phyloP scores from a whole-genome alignment of 1,140 invertebrate species.

The Conus ventricosus region DNA sequence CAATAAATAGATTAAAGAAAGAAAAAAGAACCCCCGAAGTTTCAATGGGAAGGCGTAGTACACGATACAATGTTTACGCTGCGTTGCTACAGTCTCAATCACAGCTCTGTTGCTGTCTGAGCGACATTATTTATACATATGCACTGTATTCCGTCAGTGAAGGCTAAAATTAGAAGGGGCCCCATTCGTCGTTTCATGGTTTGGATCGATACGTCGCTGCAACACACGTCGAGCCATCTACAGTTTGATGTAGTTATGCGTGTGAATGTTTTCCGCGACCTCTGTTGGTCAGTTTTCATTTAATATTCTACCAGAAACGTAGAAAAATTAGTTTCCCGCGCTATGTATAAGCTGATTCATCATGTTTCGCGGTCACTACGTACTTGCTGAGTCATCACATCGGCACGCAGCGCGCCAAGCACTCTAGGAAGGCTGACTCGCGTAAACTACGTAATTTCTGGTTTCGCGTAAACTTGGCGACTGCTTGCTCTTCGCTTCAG shows the following conservation, averaged over 20 bases:
- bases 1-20: too few species aligned
- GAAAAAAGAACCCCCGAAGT: too few species aligned
- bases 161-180: constrained; percentile 37
- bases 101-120: constrained; percentile 14
- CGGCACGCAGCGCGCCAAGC: constrained; percentile 52
- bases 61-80: constrained; percentile 7
- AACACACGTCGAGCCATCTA: too few species aligned
- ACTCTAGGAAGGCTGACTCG: constrained; percentile 47
- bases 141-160: constrained; percentile 28
- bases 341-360: constrained; percentile 51
- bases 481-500: constrained; percentile 33
- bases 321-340: constrained; percentile 31
- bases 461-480: constrained; percentile 49
- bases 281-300: constrained; percentile 2
- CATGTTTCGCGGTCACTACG: constrained; percentile 53
- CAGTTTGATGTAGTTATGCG: not conserved
- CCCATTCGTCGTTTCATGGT: not conserved
- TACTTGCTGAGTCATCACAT: constrained; percentile 67
- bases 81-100: constrained; percentile 28
- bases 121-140: constrained; percentile 31
- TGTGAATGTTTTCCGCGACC: not conserved
- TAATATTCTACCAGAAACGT: not conserved
- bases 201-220: not conserved
- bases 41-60: not conserved
- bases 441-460: constrained; percentile 64